Conservation (phyloP, 1,140 invertebrate species). For the Drosophila ficusphila region DNA sequence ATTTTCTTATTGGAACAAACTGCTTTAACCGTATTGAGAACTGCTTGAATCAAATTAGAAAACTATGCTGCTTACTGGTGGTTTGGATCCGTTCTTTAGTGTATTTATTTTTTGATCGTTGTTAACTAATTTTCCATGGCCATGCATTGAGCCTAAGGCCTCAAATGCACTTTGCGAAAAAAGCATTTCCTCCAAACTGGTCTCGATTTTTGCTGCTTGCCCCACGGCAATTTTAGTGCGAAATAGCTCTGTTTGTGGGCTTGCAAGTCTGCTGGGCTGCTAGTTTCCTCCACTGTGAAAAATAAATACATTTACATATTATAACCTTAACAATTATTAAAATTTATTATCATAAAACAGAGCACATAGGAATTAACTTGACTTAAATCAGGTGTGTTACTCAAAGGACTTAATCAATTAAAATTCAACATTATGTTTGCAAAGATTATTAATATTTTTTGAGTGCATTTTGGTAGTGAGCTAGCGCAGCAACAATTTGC, state of each 20-base stretch:
- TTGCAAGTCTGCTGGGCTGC: neutral
- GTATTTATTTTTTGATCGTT: constrained; percentile 12
- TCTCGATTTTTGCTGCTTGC: constrained; percentile 71
- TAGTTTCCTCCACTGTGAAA: constrained; percentile 6
- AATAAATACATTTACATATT: neutral
- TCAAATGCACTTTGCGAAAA: constrained; percentile 81
- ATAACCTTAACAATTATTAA: neutral
- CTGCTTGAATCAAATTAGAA: neutral
- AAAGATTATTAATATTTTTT: neutral
- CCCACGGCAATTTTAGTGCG: constrained; percentile 68
- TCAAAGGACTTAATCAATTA: too few relatives aligned
- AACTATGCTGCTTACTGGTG: too few relatives aligned
- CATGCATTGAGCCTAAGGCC: constrained; percentile 48
- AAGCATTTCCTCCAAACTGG: constrained; percentile 78
- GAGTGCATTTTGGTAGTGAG: constrained; percentile 2
- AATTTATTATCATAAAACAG: too few relatives aligned
- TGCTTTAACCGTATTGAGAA: neutral
- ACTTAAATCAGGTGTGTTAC: too few relatives aligned
- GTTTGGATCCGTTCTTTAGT: too few relatives aligned
- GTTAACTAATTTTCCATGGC: neutral
- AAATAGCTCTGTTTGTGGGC: constrained; percentile 53
- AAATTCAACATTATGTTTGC: too few relatives aligned
- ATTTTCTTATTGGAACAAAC: neutral
- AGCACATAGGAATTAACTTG: too few relatives aligned
- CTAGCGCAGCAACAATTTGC: constrained; percentile 52